phyloP scores from a whole-genome alignment of 2,113 vertebrate species.

The Butastur rufipennis region DNA sequence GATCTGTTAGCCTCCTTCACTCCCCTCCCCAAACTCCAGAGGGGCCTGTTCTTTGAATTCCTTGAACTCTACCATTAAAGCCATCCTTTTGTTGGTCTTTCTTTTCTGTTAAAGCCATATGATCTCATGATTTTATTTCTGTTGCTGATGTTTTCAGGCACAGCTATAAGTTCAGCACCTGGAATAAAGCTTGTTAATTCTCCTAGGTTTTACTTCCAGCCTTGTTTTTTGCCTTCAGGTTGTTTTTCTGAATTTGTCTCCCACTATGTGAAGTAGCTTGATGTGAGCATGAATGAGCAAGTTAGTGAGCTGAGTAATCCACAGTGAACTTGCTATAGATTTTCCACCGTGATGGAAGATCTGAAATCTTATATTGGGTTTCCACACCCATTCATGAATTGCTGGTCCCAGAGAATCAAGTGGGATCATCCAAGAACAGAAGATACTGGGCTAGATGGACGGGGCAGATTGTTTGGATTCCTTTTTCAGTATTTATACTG shows the following conservation, averaged over 20 bases:
- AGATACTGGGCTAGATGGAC: background rate
- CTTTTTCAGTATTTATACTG: background rate
- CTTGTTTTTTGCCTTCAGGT: slow-evolving; percentile 6
- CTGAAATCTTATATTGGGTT: background rate
- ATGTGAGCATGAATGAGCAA: background rate
- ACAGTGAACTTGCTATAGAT: background rate
- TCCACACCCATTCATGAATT: background rate
- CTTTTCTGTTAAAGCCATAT: background rate
- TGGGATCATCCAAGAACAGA: background rate
- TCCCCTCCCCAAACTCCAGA: background rate
- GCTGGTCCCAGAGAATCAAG: background rate
- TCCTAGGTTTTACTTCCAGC: background rate
- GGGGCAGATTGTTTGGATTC: background rate
- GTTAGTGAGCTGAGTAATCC: background rate
- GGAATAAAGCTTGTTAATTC: background rate
- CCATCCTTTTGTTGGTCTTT: background rate
- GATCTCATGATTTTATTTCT: background rate
- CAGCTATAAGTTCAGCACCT: background rate
- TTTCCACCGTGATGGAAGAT: background rate
- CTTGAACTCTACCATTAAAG: background rate
- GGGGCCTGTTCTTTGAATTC: background rate
- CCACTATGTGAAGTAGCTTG: background rate
- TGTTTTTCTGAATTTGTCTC: background rate
- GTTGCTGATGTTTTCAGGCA: background rate
- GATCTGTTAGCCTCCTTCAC: background rate